Conservation (phyloP, 2,888 invertebrate genomes). For the Gnatocerus cornutus region DNA sequence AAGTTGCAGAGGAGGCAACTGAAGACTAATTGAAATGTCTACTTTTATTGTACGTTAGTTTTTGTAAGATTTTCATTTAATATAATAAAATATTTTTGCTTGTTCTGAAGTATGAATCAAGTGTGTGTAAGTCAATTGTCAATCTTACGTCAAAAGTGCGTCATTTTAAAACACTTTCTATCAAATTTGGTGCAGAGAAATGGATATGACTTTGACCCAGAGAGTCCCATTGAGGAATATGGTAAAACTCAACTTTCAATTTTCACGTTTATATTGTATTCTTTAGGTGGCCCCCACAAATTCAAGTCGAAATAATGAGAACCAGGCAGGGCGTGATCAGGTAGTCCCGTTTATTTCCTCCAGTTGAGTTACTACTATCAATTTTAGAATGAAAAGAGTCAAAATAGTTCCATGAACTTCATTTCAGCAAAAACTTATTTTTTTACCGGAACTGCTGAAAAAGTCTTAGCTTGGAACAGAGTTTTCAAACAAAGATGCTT, state of each 20-base stretch:
- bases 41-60: conserved; percentile 21
- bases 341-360: too few relatives aligned
- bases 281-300: too few relatives aligned
- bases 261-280: too few relatives aligned
- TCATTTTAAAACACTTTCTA: too few relatives aligned
- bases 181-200: too few relatives aligned
- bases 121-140: background rate
- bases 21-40: conserved; percentile 33
- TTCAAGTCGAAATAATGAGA: too few relatives aligned
- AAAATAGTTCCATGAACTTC: background rate
- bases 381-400: background rate
- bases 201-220: too few relatives aligned
- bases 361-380: background rate
- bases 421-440: conserved; percentile 52
- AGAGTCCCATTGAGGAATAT: too few relatives aligned
- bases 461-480: conserved; percentile 61
- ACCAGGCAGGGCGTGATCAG: background rate
- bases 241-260: too few relatives aligned
- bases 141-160: background rate
- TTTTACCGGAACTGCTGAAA: conserved; percentile 62
- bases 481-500: conserved; percentile 59
- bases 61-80: conserved; percentile 25
- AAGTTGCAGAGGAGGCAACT: conserved; percentile 58
- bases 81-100: conserved; percentile 4
- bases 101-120: conserved; percentile 1